A percentile compares a stretch with the other conserved stretches of the same genome.
Conservation (phyloP, 2,797 vertebrate species). For the Malacoctenus gilli region DNA sequence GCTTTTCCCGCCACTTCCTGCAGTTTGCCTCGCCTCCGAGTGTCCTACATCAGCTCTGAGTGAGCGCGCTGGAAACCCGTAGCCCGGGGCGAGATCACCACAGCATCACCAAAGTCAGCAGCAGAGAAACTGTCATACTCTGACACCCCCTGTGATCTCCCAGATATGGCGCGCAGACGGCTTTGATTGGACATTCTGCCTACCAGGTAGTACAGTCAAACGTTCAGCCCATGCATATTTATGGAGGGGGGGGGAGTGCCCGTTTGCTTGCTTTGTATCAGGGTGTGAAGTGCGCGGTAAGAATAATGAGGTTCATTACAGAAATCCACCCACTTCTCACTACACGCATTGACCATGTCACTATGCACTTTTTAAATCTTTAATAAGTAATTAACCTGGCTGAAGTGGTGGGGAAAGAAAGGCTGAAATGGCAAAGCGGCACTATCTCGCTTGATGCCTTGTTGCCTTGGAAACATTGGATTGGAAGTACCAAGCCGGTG, state of each 20-base stretch:
- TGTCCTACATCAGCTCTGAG: slow-evolving; percentile 38
- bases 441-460: slow-evolving; percentile 52
- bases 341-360: slow-evolving; percentile 52
- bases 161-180: slow-evolving; percentile 41
- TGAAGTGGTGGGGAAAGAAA: slow-evolving; percentile 50
- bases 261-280: slow-evolving; percentile 41
- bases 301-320: slow-evolving; percentile 73
- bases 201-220: slow-evolving; percentile 56
- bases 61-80: slow-evolving; percentile 46
- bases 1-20: slow-evolving; percentile 39
- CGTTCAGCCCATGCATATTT: slow-evolving; percentile 60
- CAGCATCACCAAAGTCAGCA: slow-evolving; percentile 59
- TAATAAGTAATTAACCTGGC: slow-evolving; percentile 72
- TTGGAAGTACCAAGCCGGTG: slow-evolving; percentile 47
- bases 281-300: slow-evolving; percentile 42
- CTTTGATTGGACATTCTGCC: slow-evolving; percentile 67
- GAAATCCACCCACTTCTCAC: slow-evolving; percentile 52
- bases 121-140: slow-evolving; percentile 49
- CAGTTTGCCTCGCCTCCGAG: slow-evolving; percentile 58
- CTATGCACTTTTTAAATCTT: slow-evolving; percentile 57
- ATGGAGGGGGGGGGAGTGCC: slow-evolving; percentile 46
- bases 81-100: slow-evolving; percentile 55
- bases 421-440: slow-evolving; percentile 56
- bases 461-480: slow-evolving; percentile 78
- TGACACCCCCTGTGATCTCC: slow-evolving; percentile 66